These are phyloP conservation scores for Troides helena DNA, from an alignment of 2,888 invertebrate species.

Conservation along the genomic window DNA sequence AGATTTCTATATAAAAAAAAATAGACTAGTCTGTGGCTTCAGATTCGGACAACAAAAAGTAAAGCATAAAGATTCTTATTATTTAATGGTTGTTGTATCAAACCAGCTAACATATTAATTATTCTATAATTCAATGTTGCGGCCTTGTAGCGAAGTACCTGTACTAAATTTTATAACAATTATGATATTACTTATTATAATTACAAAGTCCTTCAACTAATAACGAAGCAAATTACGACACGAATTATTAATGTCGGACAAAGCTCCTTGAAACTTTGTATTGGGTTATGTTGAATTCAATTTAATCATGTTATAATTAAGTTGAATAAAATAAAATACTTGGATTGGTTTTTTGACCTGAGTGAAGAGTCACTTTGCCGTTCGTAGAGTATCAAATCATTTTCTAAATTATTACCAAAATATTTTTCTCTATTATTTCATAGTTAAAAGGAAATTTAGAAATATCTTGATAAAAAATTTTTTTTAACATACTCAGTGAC, in stretches of 20 bases:
- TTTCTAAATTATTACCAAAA: background rate
- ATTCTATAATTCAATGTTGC: too few species aligned
- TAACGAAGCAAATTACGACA: background rate
- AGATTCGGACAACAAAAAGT: too few species aligned
- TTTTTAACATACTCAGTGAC: too few species aligned
- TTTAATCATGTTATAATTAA: too few species aligned
- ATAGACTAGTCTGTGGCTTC: too few species aligned
- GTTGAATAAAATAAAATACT: constrained; percentile 1
- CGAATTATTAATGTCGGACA: constrained; percentile 4
- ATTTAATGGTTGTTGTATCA: too few species aligned
- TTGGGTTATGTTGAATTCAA: background rate
- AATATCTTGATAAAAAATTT: too few species aligned
- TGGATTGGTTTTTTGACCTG: constrained; percentile 1
- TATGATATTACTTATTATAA: background rate
- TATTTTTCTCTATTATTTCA: background rate
- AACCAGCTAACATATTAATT: too few species aligned
- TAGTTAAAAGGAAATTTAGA: background rate
- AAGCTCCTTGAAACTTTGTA: constrained; percentile 10
- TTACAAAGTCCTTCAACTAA: background rate
- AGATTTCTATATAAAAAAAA: too few species aligned
- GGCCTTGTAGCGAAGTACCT: too few species aligned
- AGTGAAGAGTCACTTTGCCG: background rate
- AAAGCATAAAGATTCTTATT: too few species aligned
- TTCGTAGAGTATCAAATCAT: background rate
- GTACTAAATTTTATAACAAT: too few species aligned